phyloP scores from a whole-genome alignment of 2,888 invertebrate species.

The Copidosoma aretas region DNA sequence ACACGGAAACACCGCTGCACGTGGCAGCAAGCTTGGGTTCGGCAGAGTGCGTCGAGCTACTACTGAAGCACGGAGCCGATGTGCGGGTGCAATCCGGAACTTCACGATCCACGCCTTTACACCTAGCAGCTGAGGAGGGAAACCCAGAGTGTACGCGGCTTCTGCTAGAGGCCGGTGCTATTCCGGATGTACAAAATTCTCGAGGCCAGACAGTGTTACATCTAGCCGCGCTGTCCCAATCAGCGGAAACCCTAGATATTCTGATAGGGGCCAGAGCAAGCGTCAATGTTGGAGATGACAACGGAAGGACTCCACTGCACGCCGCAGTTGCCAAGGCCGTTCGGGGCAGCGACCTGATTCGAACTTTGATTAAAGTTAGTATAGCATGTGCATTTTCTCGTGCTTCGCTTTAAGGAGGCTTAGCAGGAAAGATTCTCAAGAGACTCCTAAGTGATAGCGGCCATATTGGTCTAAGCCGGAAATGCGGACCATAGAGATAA shows the following conservation, averaged over 20 bases:
- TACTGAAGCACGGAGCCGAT: slow-evolving; percentile 81
- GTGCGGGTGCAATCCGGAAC: slow-evolving; percentile 76
- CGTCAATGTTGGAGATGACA: slow-evolving; percentile 73
- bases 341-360: slow-evolving; percentile 55
- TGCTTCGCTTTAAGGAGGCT: not conserved
- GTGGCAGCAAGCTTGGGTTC: slow-evolving; percentile 80
- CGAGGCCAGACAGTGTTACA: slow-evolving; percentile 85
- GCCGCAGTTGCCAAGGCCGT: slow-evolving; percentile 79
- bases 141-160: slow-evolving; percentile 78
- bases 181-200: slow-evolving; percentile 76
- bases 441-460: too few species aligned
- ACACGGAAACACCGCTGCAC: slow-evolving; percentile 84
- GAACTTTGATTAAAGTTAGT: slow-evolving; percentile 54
- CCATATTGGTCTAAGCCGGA: too few species aligned
- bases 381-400: not conserved
- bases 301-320: slow-evolving; percentile 81
- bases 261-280: slow-evolving; percentile 72
- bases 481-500: too few species aligned
- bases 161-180: slow-evolving; percentile 77
- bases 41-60: slow-evolving; percentile 72
- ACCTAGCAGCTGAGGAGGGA: slow-evolving; percentile 88
- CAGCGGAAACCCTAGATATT: slow-evolving; percentile 76
- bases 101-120: slow-evolving; percentile 79
- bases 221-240: slow-evolving; percentile 81
- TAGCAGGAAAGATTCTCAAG: too few species aligned